Percentiles rank a stretch among this genome's conserved stretches.
phyloP scores from a whole-genome alignment of 2,888 invertebrate genomes.

The Harpagoxenus sublaevis region DNA sequence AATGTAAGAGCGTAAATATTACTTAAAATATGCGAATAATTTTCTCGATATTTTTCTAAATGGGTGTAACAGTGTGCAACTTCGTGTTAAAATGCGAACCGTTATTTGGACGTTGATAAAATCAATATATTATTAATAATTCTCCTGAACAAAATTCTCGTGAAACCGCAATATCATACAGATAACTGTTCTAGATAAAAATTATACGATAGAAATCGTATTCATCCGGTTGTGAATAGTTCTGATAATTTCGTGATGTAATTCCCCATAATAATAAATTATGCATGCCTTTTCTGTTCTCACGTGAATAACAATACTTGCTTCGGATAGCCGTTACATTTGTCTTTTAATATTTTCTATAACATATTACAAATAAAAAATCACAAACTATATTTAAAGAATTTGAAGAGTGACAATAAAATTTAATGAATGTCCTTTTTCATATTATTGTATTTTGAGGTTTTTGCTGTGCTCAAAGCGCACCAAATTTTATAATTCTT shows the following conservation, averaged over 20 bases:
- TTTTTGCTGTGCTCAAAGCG: neutral
- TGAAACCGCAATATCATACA: neutral
- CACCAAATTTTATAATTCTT: neutral
- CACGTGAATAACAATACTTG: neutral
- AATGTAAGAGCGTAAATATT: constrained; percentile 2
- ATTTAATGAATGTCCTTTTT: neutral
- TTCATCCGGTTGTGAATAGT: neutral
- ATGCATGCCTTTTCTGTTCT: neutral
- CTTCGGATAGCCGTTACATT: neutral
- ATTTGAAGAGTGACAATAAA: neutral
- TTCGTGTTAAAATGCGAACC: neutral
- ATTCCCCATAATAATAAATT: constrained; percentile 5
- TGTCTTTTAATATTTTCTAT: neutral
- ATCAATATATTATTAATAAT: constrained; percentile 17
- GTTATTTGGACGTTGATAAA: neutral
- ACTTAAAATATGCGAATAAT: neutral
- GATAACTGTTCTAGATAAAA: neutral
- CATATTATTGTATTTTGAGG: neutral
- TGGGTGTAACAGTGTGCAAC: neutral
- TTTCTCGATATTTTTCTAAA: neutral
- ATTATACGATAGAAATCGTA: neutral
- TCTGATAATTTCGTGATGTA: neutral
- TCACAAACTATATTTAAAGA: neutral
- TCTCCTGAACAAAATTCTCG: neutral
- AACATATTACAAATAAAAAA: constrained; percentile 7